phyloP scores from a whole-genome alignment of 2,888 invertebrate species.

The Bruchidius siliquastri region DNA sequence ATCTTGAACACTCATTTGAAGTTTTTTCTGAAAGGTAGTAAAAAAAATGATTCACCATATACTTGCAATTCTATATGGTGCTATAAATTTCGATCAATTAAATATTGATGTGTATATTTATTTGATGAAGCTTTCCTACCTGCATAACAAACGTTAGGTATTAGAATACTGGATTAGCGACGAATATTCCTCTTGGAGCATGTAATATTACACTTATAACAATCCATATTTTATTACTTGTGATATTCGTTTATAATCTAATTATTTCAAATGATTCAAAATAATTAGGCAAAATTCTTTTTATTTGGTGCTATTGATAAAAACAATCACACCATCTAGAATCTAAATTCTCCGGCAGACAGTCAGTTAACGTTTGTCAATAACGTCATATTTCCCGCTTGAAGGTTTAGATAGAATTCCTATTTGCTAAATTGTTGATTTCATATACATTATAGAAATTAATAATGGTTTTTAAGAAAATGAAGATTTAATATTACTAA shows the following conservation, averaged over 20 bases:
- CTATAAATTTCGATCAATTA: too few relatives aligned
- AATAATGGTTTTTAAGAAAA: too few relatives aligned
- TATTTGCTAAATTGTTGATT: too few relatives aligned
- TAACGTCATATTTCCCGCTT: background rate
- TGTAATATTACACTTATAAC: background rate
- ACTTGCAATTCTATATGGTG: background rate
- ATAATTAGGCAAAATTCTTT: background rate
- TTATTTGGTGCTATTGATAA: background rate
- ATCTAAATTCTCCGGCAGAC: background rate
- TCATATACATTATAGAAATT: too few relatives aligned
- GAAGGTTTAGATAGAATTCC: background rate
- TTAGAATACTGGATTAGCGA: background rate
- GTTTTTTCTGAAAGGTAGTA: background rate
- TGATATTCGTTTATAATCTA: background rate
- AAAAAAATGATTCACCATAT: background rate
- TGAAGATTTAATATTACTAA: too few relatives aligned
- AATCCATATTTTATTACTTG: background rate
- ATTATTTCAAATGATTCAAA: background rate
- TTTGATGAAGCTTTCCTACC: background rate
- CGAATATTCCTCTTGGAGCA: background rate
- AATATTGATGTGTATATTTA: background rate
- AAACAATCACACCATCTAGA: background rate
- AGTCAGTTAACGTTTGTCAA: background rate
- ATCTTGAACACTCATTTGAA: background rate
- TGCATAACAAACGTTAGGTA: background rate